Base-by-base conservation (phyloP, 2,888 invertebrate genomes). In the Drosophila lacicola region DNA sequence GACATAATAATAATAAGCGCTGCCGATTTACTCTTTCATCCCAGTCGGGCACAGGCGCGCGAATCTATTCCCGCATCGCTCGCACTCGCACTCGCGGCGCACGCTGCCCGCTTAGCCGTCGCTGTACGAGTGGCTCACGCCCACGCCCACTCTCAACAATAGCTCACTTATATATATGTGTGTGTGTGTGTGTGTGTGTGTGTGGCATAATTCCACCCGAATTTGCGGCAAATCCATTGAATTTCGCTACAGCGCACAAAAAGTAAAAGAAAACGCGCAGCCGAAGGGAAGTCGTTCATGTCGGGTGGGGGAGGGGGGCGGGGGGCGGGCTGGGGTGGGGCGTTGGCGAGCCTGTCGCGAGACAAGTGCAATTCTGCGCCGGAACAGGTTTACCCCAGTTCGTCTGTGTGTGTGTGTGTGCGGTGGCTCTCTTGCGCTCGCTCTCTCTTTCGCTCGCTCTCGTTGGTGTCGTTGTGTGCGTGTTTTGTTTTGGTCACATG, bases 401-500 rank as follows among this genome's bases (percentile, higher is more conserved):
- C 5, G 19, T 51, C 17, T 11, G 17, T 25, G 25, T 6, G 25
- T 49, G 72, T 33, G 49, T 39, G 33, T 53, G 34, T 37, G 42
- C 25, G 66, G 19, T 37, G 46, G 36, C 57, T 53, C 80, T 80
- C 78, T 68, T 57, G 61, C 61, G 70, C 75, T 55, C 69, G 49
- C 47, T 45, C 65, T 19, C 64, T 60, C 54, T 61, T 42, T 68
- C 45, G 33, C 54, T 47, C 37, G 56, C 65, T 57, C 74, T 57
- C 21, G 39, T 34, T 53, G 53, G 11, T 70, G 44, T 44, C n/a
- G 49, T 19, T 74, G 80, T 88, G 66, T 88, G 74, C 50, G 76
- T 69, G 91, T 78, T 91, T 90, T 91, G 90, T 91, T 91, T 90
- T 91, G 90, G 87, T 90, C 80, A 80, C 86, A 87, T 66, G 78